Base-by-base conservation (phyloP, 1,140 invertebrate species). In the Zaprionus gabonicus region DNA sequence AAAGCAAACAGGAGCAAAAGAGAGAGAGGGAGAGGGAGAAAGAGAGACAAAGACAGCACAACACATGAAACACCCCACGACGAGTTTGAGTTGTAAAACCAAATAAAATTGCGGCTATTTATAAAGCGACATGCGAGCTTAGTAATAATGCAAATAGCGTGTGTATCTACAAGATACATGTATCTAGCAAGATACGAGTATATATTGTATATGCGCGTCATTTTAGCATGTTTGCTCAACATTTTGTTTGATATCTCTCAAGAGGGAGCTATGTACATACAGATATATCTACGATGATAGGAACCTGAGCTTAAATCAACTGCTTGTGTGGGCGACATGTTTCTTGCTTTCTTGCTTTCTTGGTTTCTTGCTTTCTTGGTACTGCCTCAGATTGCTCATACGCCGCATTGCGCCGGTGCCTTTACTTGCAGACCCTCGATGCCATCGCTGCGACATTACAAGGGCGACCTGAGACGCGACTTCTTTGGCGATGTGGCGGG, bases 361-460 rank as follows among this genome's bases (percentile, higher is more conserved):
- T 23, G 1, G 36, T 59, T 46, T 31, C 17, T 23, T 23, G 23
- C 1, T 23, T 23, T 23, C 23, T 63, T 41, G 27, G 20, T 34
- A 23, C 23, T 23, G 23, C 23, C 23, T 76, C 70, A 63, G 49
- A 71, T 71, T 71, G 68, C 72, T 63, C 68, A 76, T 59, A 68
- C 49, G 62, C 71, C 57, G 49, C 63, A 60, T 77, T 68, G 38
- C 56, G 44, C n/a, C 64, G 44, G 12, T 53, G 17, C 58, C 63
- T 63, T 28, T 58, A 1, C 15, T 62, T 34, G 17, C 71, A 73
- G 44, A 78, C 96, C 96, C 0, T 96, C 96, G 7, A 97, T 97
- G 94, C 96, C 96, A 0, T 97, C 96, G 0, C 93, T 97, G 9
- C 94, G 95, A 78, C 96, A 96, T 85, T 97, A 97, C 91, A 97